Evolutionary conservation across 2,888 invertebrate genomes (phyloP).

Genomic region (Dolichomitus sp.): DNA sequence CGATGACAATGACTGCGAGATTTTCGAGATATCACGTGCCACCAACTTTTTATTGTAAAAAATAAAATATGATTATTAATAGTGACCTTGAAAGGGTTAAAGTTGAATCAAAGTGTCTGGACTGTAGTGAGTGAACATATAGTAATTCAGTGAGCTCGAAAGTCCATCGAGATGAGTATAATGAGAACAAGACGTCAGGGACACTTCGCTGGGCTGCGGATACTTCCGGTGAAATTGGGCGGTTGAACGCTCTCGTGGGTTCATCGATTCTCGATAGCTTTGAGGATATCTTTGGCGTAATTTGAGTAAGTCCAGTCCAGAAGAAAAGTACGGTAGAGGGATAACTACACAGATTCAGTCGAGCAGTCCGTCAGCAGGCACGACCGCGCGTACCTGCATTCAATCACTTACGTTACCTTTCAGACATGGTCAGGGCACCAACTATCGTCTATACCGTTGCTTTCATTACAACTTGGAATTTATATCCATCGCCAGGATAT

Average conservation of each 20-base stretch:
- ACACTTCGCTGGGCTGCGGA: constrained; percentile 7
- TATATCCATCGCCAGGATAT: background rate
- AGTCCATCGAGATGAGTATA: constrained; percentile 52
- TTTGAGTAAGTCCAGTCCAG: no score
- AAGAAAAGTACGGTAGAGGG: background rate
- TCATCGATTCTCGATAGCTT: constrained; percentile 63
- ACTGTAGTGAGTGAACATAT: background rate
- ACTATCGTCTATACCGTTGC: background rate
- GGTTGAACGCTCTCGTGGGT: constrained; percentile 44
- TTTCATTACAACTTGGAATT: background rate
- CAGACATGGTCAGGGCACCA: background rate
- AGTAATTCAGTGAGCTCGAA: constrained; percentile 55
- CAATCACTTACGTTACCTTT: background rate
- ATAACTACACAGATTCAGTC: background rate
- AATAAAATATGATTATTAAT: background rate
- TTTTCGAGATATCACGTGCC: no score
- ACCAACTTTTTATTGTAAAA: no score
- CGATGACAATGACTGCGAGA: no score
- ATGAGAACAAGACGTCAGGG: constrained; percentile 22
- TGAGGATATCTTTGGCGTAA: constrained; percentile 50
- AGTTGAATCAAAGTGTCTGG: constrained; percentile 16
- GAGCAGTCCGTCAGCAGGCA: background rate
- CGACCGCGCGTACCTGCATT: background rate
- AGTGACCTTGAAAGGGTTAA: constrained; percentile 18
- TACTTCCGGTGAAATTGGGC: constrained; percentile 55